Conservation (phyloP, 2,888 invertebrate species). For the Dynastes grantii region DNA sequence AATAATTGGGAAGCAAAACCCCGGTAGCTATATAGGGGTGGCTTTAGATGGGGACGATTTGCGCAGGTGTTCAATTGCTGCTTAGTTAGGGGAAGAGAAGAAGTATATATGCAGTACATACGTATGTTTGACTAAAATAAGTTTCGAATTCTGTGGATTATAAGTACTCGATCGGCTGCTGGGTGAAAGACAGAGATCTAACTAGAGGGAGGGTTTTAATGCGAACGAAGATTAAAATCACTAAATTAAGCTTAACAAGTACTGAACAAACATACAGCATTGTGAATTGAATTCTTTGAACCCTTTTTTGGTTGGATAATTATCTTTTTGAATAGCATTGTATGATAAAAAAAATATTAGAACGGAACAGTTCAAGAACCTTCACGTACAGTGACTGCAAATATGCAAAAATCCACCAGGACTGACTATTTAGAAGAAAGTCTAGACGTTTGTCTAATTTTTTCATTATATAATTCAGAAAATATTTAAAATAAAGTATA, state of each 20-base stretch:
- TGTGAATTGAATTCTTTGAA: neutral
- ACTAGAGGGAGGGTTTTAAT: neutral
- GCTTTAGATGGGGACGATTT: constrained; percentile 26
- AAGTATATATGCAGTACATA: neutral
- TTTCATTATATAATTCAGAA: no score
- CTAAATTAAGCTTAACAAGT: neutral
- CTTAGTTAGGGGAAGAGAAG: constrained; percentile 22
- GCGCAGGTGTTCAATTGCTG: constrained; percentile 46
- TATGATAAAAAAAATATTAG: no score
- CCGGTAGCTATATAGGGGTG: constrained; percentile 16
- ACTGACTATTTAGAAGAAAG: no score
- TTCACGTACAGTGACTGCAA: no score
- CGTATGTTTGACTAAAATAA: constrained; percentile 24
- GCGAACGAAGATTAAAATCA: constrained; percentile 13
- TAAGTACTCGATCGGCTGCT: constrained; percentile 13
- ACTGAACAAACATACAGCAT: neutral
- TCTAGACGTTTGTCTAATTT: no score
- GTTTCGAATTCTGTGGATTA: constrained; percentile 7
- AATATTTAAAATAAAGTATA: no score
- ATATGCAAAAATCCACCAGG: no score
- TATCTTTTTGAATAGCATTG: no score
- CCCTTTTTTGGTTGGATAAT: neutral
- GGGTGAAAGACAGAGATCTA: neutral
- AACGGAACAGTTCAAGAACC: no score
- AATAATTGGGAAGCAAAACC: constrained; percentile 26